Base-by-base conservation (phyloP, 1,140 invertebrate genomes). In the Hyles euphorbiae region DNA sequence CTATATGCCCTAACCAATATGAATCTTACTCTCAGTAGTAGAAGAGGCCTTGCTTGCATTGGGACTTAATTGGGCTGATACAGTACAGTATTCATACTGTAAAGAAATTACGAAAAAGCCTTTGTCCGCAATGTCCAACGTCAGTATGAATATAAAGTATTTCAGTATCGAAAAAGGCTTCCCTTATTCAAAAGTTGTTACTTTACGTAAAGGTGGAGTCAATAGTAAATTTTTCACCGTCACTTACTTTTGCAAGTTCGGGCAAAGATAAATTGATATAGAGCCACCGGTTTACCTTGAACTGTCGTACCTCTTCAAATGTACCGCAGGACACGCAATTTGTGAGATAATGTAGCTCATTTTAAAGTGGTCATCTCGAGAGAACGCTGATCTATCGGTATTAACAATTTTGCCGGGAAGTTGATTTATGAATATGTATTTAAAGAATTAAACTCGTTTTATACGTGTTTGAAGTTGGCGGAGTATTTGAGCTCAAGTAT, bases 181-280 rank as follows among this genome's bases (percentile, higher is more conserved):
- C 46, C 46, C 46, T 48, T 22, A 48, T 34, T 46, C 50, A 58
- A 36, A 58, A 55, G 5, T 40, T 40, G 43, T 33, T 36, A 49
- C 12, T 50, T 40, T 34, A 53, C 49, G 48, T 46, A n/a, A 55
- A 12, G 40, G 6, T 22, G 43, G 32, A 50, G 40, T 56, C 60
- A 52, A 52, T 56, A 56, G 53, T 61, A 56, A 61, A 61, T 61
- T 61, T 56, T 56, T 61, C 60, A 61, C 47, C 60, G 60, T 61
- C 60, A 61, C 54, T 53, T 56, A 56, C 60, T 50, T 55, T 46
- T 56, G 54, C 60, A 61, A 61, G 53, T 61, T 61, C 48, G 43
- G 44, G 54, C 60, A 34, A 56, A 61, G 60, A 61, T 61, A 61
- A 61, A 61, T 61, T 61, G 60, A 61, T 56, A 61, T 44, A 51